Percentiles rank a stretch among this genome's conserved stretches.
phyloP scores from a whole-genome alignment of 2,113 vertebrate genomes.

The Nycticorax nycticorax region DNA sequence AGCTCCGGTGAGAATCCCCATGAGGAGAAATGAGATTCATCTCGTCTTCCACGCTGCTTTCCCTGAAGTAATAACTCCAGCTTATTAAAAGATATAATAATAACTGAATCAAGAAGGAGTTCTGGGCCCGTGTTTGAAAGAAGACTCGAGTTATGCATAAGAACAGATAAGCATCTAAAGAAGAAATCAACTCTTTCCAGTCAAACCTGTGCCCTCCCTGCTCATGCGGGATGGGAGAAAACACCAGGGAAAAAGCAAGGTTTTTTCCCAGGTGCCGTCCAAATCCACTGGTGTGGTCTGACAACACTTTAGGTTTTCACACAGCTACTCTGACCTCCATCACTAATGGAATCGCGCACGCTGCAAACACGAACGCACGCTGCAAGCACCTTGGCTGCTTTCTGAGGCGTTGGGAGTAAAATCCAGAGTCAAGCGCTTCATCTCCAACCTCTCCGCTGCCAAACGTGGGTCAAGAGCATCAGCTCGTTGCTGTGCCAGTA shows the following conservation, averaged over 20 bases:
- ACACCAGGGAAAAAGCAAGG: not conserved
- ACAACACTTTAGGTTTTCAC: not conserved
- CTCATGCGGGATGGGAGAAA: not conserved
- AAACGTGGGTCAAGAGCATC: not conserved
- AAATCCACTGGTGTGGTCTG: not conserved
- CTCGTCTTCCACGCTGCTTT: not conserved
- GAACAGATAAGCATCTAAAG: not conserved
- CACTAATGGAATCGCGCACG: accelerated
- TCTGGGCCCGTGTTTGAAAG: not conserved
- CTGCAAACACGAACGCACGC: not conserved
- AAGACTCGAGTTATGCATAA: not conserved
- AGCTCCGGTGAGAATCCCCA: not conserved
- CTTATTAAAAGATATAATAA: not conserved
- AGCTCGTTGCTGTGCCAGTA: not conserved
- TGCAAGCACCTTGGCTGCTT: not conserved
- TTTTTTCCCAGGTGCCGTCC: not conserved
- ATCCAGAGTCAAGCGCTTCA: not conserved
- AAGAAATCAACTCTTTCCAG: not conserved
- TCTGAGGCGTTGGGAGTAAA: not conserved
- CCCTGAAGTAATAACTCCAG: not conserved
- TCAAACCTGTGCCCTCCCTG: not conserved
- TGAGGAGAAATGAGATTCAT: not conserved
- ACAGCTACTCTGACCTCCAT: not conserved
- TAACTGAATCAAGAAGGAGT: not conserved
- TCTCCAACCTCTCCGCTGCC: not conserved